These are phyloP conservation scores for Zaprionus nigranus DNA, from an alignment of 1,140 invertebrate species.

Conservation along the genomic window DNA sequence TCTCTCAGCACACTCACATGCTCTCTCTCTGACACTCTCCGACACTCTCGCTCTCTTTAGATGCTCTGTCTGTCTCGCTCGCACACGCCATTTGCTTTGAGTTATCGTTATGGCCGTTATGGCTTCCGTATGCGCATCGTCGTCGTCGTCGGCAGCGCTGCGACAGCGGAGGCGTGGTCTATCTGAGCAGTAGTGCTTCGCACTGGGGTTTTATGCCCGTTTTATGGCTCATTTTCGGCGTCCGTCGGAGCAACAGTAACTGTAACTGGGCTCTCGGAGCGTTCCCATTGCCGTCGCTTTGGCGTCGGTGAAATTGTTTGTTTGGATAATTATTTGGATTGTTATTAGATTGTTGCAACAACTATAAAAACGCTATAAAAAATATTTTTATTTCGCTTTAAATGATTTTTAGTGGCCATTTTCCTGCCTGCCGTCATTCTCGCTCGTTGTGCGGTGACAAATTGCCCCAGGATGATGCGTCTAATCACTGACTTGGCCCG, in stretches of 20 bases:
- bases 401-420: constrained; percentile 81
- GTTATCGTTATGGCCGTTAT: constrained; percentile 82
- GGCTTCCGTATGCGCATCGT: constrained; percentile 79
- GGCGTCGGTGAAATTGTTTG: constrained; percentile 74
- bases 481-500: constrained; percentile 66
- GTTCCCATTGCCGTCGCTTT: constrained; percentile 66
- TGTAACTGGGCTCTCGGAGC: constrained; percentile 42
- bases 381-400: constrained; percentile 82
- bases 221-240: constrained; percentile 81
- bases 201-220: constrained; percentile 77
- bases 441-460: constrained; percentile 73
- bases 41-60: constrained; percentile 23
- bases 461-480: constrained; percentile 73
- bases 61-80: constrained; percentile 42
- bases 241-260: constrained; percentile 57
- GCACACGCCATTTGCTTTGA: constrained; percentile 68
- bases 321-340: constrained; percentile 84
- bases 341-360: constrained; percentile 84
- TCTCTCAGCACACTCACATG: constrained; percentile 18
- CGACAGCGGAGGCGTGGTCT: constrained; percentile 65
- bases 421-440: constrained; percentile 28
- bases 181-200: constrained; percentile 66
- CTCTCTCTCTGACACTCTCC: constrained; percentile 8
- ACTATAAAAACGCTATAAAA: constrained; percentile 83
- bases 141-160: constrained; percentile 38